Percentiles rank a stretch among this genome's conserved stretches.
Conservation (phyloP, 2,113 vertebrate genomes). For the Benitochromis conjunctus region DNA sequence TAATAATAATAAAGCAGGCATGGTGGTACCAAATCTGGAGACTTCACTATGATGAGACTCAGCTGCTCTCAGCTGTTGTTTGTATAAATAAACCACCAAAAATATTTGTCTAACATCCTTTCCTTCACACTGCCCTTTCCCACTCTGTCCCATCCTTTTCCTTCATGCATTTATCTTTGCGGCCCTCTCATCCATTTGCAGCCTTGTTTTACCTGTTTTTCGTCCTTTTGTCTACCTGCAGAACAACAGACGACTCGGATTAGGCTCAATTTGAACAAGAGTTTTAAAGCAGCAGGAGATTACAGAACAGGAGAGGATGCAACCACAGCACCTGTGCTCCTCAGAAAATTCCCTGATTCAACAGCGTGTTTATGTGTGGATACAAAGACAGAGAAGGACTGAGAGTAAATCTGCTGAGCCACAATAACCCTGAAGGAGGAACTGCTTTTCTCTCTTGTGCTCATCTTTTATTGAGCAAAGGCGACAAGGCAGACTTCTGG, state of each 20-base stretch:
- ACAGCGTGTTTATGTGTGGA: neutral
- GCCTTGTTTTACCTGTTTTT: neutral
- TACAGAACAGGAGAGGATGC: neutral
- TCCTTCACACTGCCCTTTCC: neutral
- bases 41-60: neutral
- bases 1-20: neutral
- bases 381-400: neutral
- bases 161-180: neutral
- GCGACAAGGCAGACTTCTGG: neutral
- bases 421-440: constrained; percentile 14
- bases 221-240: neutral
- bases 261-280: neutral
- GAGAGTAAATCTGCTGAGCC: constrained; percentile 22
- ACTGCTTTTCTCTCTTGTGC: neutral
- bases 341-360: neutral
- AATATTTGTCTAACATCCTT: neutral
- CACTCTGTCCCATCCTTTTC: neutral
- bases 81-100: neutral
- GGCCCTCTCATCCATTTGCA: neutral
- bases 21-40: neutral
- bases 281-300: constrained; percentile 15
- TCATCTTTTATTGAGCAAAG: constrained; percentile 32
- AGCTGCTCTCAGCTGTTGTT: neutral
- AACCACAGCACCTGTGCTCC: constrained; percentile 5
- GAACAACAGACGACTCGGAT: neutral